These are phyloP conservation scores for Periparus ater DNA, from an alignment of 2,797 vertebrate genomes.

Conservation along the genomic window DNA sequence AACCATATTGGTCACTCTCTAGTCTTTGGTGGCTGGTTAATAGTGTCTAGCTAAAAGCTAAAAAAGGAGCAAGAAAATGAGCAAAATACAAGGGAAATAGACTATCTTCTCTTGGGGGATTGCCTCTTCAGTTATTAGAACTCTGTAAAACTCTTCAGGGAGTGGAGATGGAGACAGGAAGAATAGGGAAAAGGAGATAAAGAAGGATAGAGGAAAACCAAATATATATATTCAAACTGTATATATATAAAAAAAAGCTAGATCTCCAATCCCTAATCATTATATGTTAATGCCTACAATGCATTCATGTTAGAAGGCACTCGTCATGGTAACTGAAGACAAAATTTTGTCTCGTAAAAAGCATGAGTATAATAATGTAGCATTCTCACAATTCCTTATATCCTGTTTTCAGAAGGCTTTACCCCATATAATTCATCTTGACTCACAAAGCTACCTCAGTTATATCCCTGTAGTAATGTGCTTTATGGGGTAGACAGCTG, in stretches of 20 bases:
- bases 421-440: not conserved
- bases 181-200: not conserved
- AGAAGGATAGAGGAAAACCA: not conserved
- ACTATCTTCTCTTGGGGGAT: not conserved
- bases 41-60: not conserved
- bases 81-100: not conserved
- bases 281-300: not conserved
- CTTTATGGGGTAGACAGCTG: not conserved
- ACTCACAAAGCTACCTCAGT: not conserved
- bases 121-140: not conserved
- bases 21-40: not conserved
- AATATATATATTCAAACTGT: not conserved
- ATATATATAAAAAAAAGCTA: not conserved
- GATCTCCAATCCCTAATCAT: not conserved
- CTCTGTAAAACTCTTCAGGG: not conserved
- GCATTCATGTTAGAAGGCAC: not conserved
- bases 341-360: not conserved
- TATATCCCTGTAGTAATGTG: not conserved
- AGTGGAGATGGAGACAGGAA: not conserved
- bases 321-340: not conserved
- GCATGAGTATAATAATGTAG: not conserved
- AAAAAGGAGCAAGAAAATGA: not conserved
- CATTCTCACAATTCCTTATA: not conserved
- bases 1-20: accelerated
- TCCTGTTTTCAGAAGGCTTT: not conserved